Evolutionary conservation across 2,888 invertebrate genomes (phyloP).

Genomic region (Palloptera scutellata): DNA sequence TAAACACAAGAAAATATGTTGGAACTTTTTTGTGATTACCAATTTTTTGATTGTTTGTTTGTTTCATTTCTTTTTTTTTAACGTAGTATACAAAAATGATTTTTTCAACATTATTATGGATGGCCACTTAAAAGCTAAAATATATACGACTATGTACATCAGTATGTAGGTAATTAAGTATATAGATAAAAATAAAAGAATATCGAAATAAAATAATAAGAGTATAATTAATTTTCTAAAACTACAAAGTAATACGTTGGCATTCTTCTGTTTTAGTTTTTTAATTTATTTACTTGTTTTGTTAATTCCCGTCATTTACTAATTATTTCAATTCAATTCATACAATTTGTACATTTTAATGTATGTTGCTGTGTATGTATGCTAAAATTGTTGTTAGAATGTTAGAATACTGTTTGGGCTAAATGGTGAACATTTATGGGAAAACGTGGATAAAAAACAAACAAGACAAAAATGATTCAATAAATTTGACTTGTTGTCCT

Average conservation of each 20-base stretch:
- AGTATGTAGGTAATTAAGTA: background rate
- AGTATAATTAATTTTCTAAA: constrained; percentile 7
- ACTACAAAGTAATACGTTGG: constrained; percentile 25
- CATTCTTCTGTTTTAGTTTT: background rate
- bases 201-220: constrained; percentile 4
- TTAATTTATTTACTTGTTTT: background rate
- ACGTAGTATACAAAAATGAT: constrained; percentile 50
- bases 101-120: constrained; percentile 37
- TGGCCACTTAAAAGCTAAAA: constrained; percentile 49
- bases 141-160: constrained; percentile 7
- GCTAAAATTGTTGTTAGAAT: background rate
- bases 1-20: constrained; percentile 37
- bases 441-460: background rate
- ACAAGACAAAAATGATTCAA: background rate
- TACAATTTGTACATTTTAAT: constrained; percentile 6
- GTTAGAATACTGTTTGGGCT: constrained; percentile 42
- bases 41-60: background rate
- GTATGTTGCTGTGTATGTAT: background rate
- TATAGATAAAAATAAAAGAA: too few relatives aligned
- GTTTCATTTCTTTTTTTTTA: background rate
- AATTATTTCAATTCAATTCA: constrained; percentile 8
- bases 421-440: constrained; percentile 52
- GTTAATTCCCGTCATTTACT: background rate
- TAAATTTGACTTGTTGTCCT: constrained; percentile 19
- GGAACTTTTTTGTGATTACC: constrained; percentile 29